phyloP scores from a whole-genome alignment of 2,113 vertebrate species.

The Myiagra hebetior region DNA sequence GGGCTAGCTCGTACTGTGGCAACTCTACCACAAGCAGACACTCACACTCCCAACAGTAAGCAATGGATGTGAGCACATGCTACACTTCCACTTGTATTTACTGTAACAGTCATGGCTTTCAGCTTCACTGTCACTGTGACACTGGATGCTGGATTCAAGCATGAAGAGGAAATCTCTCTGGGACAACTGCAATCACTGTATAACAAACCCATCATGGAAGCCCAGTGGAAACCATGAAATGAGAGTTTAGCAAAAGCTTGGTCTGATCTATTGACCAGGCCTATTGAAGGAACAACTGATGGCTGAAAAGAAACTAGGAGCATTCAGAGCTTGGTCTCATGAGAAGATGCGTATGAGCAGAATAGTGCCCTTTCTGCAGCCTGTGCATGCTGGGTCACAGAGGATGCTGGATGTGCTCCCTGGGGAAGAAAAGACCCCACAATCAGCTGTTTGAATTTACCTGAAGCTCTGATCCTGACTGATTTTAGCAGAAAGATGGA shows the following conservation, averaged over 20 bases:
- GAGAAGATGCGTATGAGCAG: background rate
- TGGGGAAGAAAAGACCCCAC: background rate
- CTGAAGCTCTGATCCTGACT: background rate
- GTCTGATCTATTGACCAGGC: background rate
- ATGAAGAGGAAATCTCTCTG: background rate
- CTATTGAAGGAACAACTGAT: background rate
- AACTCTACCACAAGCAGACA: background rate
- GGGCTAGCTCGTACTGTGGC: background rate
- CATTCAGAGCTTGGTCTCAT: background rate
- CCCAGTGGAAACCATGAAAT: background rate
- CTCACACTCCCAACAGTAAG: background rate
- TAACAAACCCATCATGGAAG: background rate
- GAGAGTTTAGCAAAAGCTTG: background rate
- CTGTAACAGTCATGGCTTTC: background rate
- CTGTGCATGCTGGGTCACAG: background rate
- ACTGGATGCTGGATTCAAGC: background rate
- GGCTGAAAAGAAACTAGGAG: background rate
- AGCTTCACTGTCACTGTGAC: background rate
- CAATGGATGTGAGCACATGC: background rate
- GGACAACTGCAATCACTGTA: background rate
- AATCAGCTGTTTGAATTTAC: background rate
- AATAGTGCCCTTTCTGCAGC: background rate
- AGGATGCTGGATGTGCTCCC: background rate
- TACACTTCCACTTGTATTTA: background rate
- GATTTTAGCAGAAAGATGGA: conserved; percentile 46